Evolutionary conservation across 2,113 vertebrate genomes (phyloP).

Genomic region (Picathartes gymnocephalus): DNA sequence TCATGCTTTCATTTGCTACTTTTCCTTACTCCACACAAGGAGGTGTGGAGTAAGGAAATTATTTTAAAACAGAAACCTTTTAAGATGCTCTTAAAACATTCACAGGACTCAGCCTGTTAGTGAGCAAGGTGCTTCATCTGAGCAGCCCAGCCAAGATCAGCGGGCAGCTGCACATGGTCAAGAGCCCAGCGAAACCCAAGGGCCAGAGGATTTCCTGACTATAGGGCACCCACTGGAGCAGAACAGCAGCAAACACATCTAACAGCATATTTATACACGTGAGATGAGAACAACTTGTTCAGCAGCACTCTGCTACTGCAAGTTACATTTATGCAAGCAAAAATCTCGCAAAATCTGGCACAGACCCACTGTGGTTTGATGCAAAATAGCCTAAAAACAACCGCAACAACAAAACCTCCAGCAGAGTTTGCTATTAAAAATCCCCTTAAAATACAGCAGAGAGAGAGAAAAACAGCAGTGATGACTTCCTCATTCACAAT

Average conservation of each 20-base stretch:
- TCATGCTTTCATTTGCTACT: background rate
- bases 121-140: background rate
- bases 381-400: constrained; percentile 14
- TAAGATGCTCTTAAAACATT: background rate
- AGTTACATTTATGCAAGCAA: background rate
- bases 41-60: background rate
- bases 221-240: background rate
- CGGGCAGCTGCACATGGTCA: background rate
- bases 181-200: background rate
- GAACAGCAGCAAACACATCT: background rate
- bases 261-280: background rate
- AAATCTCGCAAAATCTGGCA: background rate
- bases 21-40: background rate
- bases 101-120: background rate
- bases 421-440: background rate
- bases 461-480: background rate
- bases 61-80: background rate
- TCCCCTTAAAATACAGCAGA: background rate
- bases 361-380: background rate
- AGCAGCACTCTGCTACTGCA: background rate
- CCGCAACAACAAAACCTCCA: background rate
- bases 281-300: constrained; percentile 8
- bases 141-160: background rate
- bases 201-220: background rate
- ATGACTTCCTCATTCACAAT: background rate